Conservation (phyloP, 2,113 vertebrate species). For the Brachyistius frenatus region DNA sequence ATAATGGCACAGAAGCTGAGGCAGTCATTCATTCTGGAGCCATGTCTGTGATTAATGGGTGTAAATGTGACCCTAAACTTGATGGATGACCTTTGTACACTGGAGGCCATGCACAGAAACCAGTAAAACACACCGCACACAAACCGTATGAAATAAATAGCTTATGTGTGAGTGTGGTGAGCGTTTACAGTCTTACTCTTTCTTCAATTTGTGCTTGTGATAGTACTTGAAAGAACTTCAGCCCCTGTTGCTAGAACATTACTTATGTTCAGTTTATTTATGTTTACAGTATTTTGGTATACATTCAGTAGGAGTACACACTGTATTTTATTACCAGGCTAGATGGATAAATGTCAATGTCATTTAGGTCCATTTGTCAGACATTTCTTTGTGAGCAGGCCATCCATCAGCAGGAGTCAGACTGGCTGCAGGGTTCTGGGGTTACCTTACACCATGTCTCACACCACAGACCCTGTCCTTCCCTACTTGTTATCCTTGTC, state of each 20-base stretch:
- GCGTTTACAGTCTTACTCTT: conserved; percentile 49
- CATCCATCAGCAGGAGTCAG: conserved; percentile 70
- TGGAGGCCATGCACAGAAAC: conserved; percentile 31
- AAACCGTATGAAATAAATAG: conserved; percentile 51
- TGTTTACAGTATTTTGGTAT: not conserved
- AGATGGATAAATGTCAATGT: conserved; percentile 36
- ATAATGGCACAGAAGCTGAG: conserved; percentile 1
- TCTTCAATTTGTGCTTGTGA: conserved; percentile 16
- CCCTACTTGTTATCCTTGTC: conserved; percentile 29
- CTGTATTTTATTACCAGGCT: not conserved
- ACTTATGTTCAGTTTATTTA: not conserved
- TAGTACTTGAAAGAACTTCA: conserved; percentile 3
- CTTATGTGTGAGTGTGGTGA: conserved; percentile 34
- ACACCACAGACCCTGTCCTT: conserved; percentile 23
- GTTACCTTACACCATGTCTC: conserved; percentile 67
- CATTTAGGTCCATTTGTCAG: conserved; percentile 13
- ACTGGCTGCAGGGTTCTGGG: conserved; percentile 54
- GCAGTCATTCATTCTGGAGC: conserved; percentile 22
- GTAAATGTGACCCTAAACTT: conserved; percentile 67
- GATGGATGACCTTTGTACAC: conserved; percentile 50
- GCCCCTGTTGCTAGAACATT: not conserved
- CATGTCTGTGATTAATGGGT: conserved; percentile 61
- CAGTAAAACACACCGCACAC: conserved; percentile 27
- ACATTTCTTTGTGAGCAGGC: conserved; percentile 49
- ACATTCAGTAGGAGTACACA: not conserved